Evolutionary conservation across 2,797 vertebrate species (phyloP).

Genomic region (Babyrousa celebensis): DNA sequence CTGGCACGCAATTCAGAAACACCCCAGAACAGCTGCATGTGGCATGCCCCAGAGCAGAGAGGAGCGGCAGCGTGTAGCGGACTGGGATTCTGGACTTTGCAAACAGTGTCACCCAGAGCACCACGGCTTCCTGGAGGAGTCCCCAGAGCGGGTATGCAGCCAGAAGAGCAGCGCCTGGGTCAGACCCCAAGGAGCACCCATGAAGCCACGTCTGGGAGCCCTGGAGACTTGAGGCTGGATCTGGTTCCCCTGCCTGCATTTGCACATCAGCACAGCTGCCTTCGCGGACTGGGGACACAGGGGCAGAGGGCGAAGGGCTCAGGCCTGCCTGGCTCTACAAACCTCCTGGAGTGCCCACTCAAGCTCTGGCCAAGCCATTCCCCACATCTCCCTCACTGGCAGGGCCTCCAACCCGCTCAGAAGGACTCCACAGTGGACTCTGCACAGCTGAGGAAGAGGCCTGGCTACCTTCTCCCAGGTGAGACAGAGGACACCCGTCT

Average conservation of each 20-base stretch:
- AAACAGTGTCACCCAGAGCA: neutral
- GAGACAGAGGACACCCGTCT: neutral
- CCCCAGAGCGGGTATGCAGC: neutral
- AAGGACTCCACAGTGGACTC: neutral
- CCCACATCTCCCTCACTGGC: neutral
- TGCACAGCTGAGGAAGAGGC: neutral
- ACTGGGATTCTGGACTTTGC: neutral
- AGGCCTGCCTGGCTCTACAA: neutral
- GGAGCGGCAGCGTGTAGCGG: neutral
- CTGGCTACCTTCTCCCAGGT: neutral
- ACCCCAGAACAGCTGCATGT: no score
- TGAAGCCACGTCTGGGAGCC: neutral
- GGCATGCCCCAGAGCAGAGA: neutral
- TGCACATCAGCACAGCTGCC: fast-evolving
- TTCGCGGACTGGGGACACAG: neutral
- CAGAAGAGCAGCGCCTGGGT: neutral
- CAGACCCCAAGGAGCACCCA: neutral
- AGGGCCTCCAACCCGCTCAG: neutral
- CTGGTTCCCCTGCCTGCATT: neutral
- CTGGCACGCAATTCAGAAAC: neutral
- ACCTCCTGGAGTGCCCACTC: neutral
- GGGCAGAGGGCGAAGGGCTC: neutral
- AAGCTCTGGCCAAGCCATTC: neutral
- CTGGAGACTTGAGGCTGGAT: neutral
- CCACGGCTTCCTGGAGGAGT: neutral